Conservation (phyloP, 30 jellyfish, hydroid and myxozoan species). For the Pelagia noctiluca region DNA sequence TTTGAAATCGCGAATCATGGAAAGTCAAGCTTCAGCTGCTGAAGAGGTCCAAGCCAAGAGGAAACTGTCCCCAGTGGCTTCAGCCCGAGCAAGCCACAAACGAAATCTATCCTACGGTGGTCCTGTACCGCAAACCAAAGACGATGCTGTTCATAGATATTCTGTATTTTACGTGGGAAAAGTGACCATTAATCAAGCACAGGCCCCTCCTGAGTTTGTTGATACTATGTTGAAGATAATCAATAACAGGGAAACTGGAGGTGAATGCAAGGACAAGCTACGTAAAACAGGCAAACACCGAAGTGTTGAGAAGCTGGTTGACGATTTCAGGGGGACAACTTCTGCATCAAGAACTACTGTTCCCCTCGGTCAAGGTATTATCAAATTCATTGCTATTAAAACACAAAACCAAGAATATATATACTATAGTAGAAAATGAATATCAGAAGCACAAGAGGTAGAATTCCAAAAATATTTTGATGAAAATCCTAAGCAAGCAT, state of each 20-base stretch:
- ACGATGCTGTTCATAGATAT: constrained; percentile 78
- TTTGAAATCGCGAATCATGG: constrained; percentile 75
- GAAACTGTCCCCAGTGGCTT: constrained; percentile 29
- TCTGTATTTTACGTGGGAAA: constrained; percentile 96
- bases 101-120: constrained; percentile 91
- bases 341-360: too few species aligned
- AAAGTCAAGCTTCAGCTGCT: constrained; percentile 40
- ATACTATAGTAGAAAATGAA: too few species aligned
- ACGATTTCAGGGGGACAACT: constrained; percentile 34
- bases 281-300: constrained; percentile 9
- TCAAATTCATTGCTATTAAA: too few species aligned
- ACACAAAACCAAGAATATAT: too few species aligned
- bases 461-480: too few species aligned
- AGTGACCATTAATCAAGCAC: constrained; percentile 90
- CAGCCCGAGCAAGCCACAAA: constrained; percentile 67
- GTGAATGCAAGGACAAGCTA: constrained; percentile 9
- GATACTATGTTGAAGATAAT: constrained; percentile 83
- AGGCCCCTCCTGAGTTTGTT: constrained; percentile 90
- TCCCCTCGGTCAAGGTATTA: too few species aligned
- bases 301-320: constrained; percentile 33
- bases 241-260: constrained; percentile 44
- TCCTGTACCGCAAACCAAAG: constrained; percentile 50
- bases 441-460: too few species aligned
- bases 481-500: too few species aligned
- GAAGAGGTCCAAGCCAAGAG: constrained; percentile 56